Conservation (phyloP, 1,140 invertebrate genomes). For the Atta cephalotes region DNA sequence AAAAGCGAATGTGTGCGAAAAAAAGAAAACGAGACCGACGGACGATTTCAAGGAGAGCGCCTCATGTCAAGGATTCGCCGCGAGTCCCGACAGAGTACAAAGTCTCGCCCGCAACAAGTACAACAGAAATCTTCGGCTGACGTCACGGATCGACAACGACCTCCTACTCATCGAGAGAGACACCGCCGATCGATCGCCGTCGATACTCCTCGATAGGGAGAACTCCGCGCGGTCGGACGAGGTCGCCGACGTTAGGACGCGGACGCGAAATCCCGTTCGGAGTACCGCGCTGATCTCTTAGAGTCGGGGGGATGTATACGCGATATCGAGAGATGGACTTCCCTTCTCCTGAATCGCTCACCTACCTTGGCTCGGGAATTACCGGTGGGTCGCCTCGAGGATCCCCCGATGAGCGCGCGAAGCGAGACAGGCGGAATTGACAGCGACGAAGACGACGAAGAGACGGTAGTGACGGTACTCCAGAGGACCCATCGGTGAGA, state of each 20-base stretch:
- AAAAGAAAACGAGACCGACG: background rate
- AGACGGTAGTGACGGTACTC: constrained; percentile 33
- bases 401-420: background rate
- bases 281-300: background rate
- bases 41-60: constrained; percentile 14
- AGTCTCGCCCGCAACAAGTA: constrained; percentile 75
- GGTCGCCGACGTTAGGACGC: constrained; percentile 19
- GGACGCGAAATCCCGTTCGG: background rate
- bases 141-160: constrained; percentile 77
- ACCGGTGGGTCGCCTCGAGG: constrained; percentile 26
- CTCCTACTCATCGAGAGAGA: constrained; percentile 67
- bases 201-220: constrained; percentile 67
- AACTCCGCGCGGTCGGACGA: background rate
- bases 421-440: background rate
- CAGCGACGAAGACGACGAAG: constrained; percentile 3
- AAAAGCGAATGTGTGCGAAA: background rate
- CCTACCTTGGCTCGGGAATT: constrained; percentile 30
- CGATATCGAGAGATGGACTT: background rate
- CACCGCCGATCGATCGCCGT: constrained; percentile 67
- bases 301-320: background rate
- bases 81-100: constrained; percentile 22
- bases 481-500: constrained; percentile 64
- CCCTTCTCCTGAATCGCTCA: background rate
- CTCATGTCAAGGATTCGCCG: constrained; percentile 35
- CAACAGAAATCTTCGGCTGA: constrained; percentile 73